A percentile compares a stretch with the other conserved stretches of the same genome.
Evolutionary conservation across 1,140 invertebrate genomes (phyloP).

Genomic region (Hypsibius dujardini): DNA sequence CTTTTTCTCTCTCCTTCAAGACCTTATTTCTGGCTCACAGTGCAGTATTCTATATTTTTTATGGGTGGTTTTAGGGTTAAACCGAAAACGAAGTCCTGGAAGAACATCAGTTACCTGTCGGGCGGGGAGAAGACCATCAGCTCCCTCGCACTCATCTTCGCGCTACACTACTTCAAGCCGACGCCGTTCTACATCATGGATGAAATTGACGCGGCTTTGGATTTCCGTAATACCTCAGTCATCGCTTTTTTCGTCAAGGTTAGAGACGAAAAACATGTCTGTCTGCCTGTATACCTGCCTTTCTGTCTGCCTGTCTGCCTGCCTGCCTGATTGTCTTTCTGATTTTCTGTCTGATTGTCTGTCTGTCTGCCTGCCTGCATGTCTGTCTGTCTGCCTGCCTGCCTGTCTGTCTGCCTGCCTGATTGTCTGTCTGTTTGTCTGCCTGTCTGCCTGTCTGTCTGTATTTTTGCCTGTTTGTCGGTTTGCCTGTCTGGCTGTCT

Average conservation of each 20-base stretch:
- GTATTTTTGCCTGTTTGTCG: too few species aligned
- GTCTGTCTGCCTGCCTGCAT: too few species aligned
- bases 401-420: too few species aligned
- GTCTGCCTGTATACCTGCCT: too few species aligned
- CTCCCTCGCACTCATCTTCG: slow-evolving; percentile 91
- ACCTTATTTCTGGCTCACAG: not conserved
- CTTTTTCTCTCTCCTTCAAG: not conserved
- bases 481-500: too few species aligned
- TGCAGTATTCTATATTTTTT: not conserved
- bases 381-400: too few species aligned
- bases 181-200: slow-evolving; percentile 98
- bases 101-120: slow-evolving; percentile 90
- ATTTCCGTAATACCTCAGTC: slow-evolving; percentile 97
- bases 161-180: slow-evolving; percentile 91
- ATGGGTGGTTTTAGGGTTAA: slow-evolving; percentile 48
- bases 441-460: too few species aligned
- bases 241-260: slow-evolving; percentile 96
- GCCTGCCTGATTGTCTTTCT: too few species aligned
- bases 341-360: too few species aligned
- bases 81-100: slow-evolving; percentile 96
- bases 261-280: too few species aligned
- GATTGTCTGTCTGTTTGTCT: too few species aligned
- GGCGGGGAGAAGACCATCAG: slow-evolving; percentile 97
- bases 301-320: too few species aligned
- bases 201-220: slow-evolving; percentile 94